These are phyloP conservation scores for Flexamia atlantica DNA, from an alignment of 2,888 invertebrate species.

Conservation along the genomic window DNA sequence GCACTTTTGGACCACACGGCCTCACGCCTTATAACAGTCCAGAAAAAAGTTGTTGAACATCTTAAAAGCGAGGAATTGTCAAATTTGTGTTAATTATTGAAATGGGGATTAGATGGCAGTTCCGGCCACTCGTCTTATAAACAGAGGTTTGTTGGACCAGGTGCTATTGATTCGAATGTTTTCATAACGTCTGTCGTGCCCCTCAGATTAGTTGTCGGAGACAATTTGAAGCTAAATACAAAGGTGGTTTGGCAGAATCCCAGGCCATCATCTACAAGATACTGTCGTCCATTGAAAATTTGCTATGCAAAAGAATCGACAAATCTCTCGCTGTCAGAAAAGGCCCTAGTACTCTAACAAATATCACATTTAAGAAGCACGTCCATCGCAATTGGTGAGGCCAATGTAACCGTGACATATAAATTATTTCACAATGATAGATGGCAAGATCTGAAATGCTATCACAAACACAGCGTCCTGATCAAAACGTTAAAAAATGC, in stretches of 20 bases:
- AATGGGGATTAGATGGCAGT: not conserved
- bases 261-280: not conserved
- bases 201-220: not conserved
- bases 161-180: not conserved
- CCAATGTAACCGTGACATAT: not conserved
- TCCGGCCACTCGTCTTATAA: conserved; percentile 13
- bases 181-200: not conserved
- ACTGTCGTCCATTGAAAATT: not conserved
- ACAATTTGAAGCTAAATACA: not conserved
- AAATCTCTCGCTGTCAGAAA: not conserved
- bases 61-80: not conserved
- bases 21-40: not conserved
- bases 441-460: not conserved
- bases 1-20: not conserved
- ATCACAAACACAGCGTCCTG: not conserved
- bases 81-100: conserved; percentile 10
- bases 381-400: not conserved
- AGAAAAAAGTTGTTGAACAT: not conserved
- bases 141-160: not conserved
- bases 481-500: too few species aligned
- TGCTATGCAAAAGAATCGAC: conserved; percentile 3
- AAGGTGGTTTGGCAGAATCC: not conserved
- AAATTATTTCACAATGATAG: conserved; percentile 6
- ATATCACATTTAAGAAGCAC: not conserved
- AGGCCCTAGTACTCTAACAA: not conserved